These are phyloP conservation scores for Drosophila erecta DNA, from an alignment of 1,140 invertebrate species.

Conservation along the genomic window DNA sequence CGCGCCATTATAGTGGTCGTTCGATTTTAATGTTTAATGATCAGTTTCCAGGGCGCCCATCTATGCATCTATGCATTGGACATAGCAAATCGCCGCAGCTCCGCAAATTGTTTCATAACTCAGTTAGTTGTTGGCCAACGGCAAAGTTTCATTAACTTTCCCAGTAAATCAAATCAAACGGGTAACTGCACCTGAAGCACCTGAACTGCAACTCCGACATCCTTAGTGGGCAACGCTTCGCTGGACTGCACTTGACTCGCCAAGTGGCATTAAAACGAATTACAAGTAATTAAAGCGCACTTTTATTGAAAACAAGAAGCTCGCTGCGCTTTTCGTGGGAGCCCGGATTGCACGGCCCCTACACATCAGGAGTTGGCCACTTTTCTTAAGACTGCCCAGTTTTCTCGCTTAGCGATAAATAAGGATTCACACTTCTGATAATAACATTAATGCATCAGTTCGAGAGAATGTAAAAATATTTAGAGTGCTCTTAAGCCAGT, in stretches of 20 bases:
- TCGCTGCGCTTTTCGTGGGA: slow-evolving; percentile 5
- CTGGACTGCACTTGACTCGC: slow-evolving; percentile 44
- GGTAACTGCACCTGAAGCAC: slow-evolving; percentile 40
- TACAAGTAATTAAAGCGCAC: slow-evolving; percentile 79
- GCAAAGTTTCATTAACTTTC: slow-evolving; percentile 75
- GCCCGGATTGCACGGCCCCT: not conserved
- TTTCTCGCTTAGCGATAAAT: too few species aligned
- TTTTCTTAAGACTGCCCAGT: not conserved
- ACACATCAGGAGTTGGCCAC: not conserved
- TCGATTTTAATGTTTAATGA: slow-evolving; percentile 70
- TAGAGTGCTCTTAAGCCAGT: too few species aligned
- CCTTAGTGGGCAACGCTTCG: slow-evolving; percentile 19
- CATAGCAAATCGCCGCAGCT: not conserved
- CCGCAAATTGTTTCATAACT: slow-evolving; percentile 75
- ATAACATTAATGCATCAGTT: too few species aligned
- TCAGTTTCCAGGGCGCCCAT: slow-evolving; percentile 43
- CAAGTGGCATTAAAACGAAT: slow-evolving; percentile 81
- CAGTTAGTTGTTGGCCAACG: slow-evolving; percentile 59
- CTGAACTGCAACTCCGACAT: slow-evolving; percentile 3
- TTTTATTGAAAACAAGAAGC: slow-evolving; percentile 55
- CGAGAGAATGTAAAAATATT: too few species aligned
- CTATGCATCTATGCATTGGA: not conserved
- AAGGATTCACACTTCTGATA: too few species aligned
- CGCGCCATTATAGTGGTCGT: slow-evolving; percentile 21
- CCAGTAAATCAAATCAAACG: slow-evolving; percentile 79